Base-by-base conservation (phyloP, 2,797 vertebrate species). In the Caiman crocodilus region DNA sequence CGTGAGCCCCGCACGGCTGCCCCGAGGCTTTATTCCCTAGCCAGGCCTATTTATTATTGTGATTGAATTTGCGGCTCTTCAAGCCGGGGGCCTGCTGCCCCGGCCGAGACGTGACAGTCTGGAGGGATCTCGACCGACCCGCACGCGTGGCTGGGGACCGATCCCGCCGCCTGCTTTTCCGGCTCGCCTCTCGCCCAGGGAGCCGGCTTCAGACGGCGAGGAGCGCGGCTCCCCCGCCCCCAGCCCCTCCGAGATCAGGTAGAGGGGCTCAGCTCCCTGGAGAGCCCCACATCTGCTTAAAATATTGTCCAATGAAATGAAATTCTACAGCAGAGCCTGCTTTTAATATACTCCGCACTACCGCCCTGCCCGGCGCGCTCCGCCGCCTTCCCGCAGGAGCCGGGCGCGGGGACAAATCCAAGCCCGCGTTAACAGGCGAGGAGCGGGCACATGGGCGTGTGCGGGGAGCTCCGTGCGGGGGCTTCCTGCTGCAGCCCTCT, bases 261-360 rank as follows among this genome's bases (percentile, higher is more conserved):
- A 93, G 91, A 14, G 6, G 75, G 82, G 94, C 9, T 8, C 15
- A 67, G 82, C 79, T 93, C 93, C 91, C 95, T 20, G 16, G 21
- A 91, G 91, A 90, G 60, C 21, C 57, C 73, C 96, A 80, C 93
- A 94, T 96, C 96, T 97, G 96, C 94, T 95, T 88, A 82, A 96
- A 97, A 95, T 86, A 87, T 32, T 73, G 85, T 42, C 95, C 95
- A 88, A 69, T 80, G 94, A 85, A 92, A 92, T 55, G 57, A 88
- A 96, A 95, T 93, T 92, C 87, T 87, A 6, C 85, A 8, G 64
- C 6, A 3, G 20, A 1, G 2, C 14, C 79, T 8, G 76, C 0
- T 60, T 82, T 73, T 84, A 78, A 84, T 60, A 15, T 4, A 32
- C 74, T 14, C 80, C 0, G 12, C 1, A 1, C 79, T 17, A 17